phyloP scores from a whole-genome alignment of 1,140 invertebrate species.

The Augochlora pura region DNA sequence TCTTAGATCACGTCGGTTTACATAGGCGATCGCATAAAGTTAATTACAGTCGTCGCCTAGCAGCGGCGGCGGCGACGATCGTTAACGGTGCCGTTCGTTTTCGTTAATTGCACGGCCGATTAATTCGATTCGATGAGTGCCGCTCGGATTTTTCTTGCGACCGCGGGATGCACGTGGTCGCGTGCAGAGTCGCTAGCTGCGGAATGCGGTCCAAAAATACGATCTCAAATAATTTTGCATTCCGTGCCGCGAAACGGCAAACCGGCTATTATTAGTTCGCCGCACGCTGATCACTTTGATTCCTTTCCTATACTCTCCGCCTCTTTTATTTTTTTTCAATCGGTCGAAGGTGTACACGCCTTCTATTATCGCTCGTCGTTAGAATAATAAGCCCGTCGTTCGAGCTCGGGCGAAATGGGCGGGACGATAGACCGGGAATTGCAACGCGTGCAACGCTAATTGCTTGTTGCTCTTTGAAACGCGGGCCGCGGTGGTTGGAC shows the following conservation, averaged over 20 bases:
- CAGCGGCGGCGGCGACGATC: too few relatives aligned
- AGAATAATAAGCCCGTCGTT: slow-evolving; percentile 11
- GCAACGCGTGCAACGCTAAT: slow-evolving; percentile 2
- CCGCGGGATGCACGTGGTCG: slow-evolving; percentile 19
- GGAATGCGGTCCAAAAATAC: slow-evolving; percentile 34
- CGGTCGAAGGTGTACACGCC: background rate
- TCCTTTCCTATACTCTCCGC: background rate
- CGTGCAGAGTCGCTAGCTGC: slow-evolving; percentile 18
- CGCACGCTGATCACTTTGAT: slow-evolving; percentile 4
- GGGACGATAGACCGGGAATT: slow-evolving; percentile 1
- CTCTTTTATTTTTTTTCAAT: background rate
- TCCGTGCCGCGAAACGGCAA: slow-evolving; percentile 31
- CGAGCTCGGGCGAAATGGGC: background rate
- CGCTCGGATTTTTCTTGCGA: slow-evolving; percentile 25
- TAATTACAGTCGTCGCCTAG: too few relatives aligned
- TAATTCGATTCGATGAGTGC: too few relatives aligned
- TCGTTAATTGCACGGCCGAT: too few relatives aligned
- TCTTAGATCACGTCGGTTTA: too few relatives aligned
- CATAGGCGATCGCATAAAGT: too few relatives aligned
- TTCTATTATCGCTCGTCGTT: background rate
- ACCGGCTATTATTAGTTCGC: slow-evolving; percentile 33
- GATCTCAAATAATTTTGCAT: slow-evolving; percentile 43
- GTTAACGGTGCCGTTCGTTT: too few relatives aligned
- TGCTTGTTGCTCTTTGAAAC: background rate
- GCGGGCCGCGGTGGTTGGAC: too few relatives aligned